Evolutionary conservation across 1,140 invertebrate genomes (phyloP), one percentile per base, ranked within the genome.

Genomic region (Leucophenga varia): DNA sequence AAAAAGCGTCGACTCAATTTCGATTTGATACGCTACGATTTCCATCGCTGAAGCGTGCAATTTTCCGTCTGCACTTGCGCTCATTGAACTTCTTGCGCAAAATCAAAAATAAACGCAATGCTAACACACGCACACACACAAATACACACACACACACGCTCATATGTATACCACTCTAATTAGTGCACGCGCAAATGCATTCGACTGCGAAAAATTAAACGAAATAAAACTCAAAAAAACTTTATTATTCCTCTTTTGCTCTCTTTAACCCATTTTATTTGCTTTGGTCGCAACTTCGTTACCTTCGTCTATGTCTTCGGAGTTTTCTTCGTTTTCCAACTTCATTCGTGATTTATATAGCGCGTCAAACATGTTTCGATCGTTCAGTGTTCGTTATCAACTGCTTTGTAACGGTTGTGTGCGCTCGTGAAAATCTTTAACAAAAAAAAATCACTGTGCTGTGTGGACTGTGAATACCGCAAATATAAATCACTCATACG

Each of bases 101-200:
- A 65, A 61, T 56, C 58, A 63, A 64, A 64, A 63, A 65, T 59
- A 65, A 65, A 53, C 67, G 53, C 63, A 63, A 54, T 67, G 59
- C 55, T 32, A 55, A 57, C 53, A 43, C 48, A 47, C 45, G 64
- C 37, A 52, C 13, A 38, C 32, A 22, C 40, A 35, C 17, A 30
- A n/a, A n/a, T n/a, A n/a, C n/a, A n/a, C n/a, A n/a, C n/a, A n/a
- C n/a, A n/a, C n/a, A n/a, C n/a, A n/a, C n/a, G n/a, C n/a, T n/a
- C 36, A 54, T 6, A 28, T 30, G 17, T 10, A 43, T 25, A 28
- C 44, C 42, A 18, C 54, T 47, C 31, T 34, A 52, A 61, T 65
- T 65, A 65, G 52, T 52, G 37, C 32, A 37, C n/a, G 19, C 42
- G 51, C 41, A 38, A 43, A 35, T 47, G 41, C 49, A n/a, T 4